Evolutionary conservation across 2,888 invertebrate genomes (phyloP), one percentile per base, ranked within the genome.

Genomic region (Steromphala cineraria): DNA sequence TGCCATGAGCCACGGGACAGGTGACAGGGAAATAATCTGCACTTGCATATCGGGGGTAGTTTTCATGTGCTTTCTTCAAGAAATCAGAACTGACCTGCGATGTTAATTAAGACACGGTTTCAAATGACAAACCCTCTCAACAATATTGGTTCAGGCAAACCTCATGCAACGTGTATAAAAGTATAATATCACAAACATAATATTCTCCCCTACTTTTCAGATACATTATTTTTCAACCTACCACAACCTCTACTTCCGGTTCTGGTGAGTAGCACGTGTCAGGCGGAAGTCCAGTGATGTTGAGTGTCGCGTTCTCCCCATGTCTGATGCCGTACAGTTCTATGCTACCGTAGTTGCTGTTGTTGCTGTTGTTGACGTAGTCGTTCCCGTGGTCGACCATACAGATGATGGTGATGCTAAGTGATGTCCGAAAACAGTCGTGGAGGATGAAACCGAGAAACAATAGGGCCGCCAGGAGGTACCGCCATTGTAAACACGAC

Each of bases 371-470:
- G 46, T 46, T 62, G 62, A 28, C 28, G 62, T 28, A 15, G 24
- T 0, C 10, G 28, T 8, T 13, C 15, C 28, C 62, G 1, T 90
- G 87, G 78, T 93, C 93, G 3, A 95, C 94, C 95, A 88, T 88
- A 86, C 95, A 95, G 4, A 95, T 93, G 67, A 95, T 94, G 2
- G 94, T 94, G 84, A 95, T 94, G 84, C 94, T 94, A 8, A 95
- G 91, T 87, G 94, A 94, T 67, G 94, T 94, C n/a, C 95, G 92
- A 90, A 95, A 90, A 52, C 95, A 95, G 95, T 89, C 96, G 94
- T 85, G 95, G 95, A 89, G 95, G 96, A 91, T 96, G 96, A 86
- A 91, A 28, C 90, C 90, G 74, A 91, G 83, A 83, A 91, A 91
- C 52, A 89, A 91, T 8, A 90, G 83, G 13, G 89, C 52, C 5